A percentile compares a stretch with the other conserved stretches of the same genome.
Conservation (phyloP, 2,888 invertebrate species). For the Drosophila mettleri region DNA sequence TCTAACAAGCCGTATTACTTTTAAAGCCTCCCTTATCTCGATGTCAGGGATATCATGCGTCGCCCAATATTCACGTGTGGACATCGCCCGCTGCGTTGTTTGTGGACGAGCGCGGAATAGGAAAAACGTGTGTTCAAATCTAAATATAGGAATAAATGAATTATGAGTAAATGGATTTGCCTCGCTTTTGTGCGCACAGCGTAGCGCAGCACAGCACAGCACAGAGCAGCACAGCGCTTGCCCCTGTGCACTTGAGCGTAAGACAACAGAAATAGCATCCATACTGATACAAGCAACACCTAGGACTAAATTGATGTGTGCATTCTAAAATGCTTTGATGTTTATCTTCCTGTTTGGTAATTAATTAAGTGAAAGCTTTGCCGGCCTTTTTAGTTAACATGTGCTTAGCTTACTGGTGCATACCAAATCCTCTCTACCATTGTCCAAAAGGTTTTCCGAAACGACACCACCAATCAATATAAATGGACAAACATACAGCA, state of each 20-base stretch:
- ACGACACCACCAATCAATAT: background rate
- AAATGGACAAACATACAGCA: background rate
- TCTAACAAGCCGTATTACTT: background rate
- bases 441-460: conserved; percentile 2
- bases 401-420: conserved; percentile 50
- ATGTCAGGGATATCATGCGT: background rate
- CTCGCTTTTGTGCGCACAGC: conserved; percentile 71
- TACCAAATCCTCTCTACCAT: conserved; percentile 8
- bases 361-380: conserved; percentile 78
- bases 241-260: conserved; percentile 65
- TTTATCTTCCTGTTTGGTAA: conserved; percentile 65
- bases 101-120: conserved; percentile 29
- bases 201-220: too few species aligned
- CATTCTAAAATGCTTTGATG: conserved; percentile 78
- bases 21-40: conserved; percentile 9
- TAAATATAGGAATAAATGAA: conserved; percentile 80
- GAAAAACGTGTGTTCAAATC: conserved; percentile 53
- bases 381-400: conserved; percentile 53
- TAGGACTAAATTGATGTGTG: conserved; percentile 42
- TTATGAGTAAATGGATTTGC: conserved; percentile 82
- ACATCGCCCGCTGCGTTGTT: conserved; percentile 32
- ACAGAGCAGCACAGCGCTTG: conserved; percentile 28
- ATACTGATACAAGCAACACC: conserved; percentile 23
- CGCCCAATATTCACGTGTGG: conserved; percentile 27
- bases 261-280: conserved; percentile 64